Evolutionary conservation across 2,113 vertebrate genomes (phyloP).

Genomic region (Oreamnos americanus): DNA sequence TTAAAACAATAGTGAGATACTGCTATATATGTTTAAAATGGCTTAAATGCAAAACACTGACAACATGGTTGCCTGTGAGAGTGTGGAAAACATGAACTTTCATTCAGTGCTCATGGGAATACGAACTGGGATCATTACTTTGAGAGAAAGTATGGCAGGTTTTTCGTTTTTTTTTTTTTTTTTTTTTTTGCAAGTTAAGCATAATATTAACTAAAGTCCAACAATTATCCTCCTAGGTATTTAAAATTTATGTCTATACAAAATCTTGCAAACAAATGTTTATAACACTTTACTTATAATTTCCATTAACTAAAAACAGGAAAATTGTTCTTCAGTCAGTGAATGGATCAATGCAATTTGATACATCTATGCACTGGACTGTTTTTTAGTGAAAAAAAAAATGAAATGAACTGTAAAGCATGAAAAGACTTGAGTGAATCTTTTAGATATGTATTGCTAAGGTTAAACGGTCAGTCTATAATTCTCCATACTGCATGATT

Average conservation of each 20-base stretch:
- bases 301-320: not conserved
- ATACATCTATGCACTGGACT: not conserved
- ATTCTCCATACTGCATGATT: not conserved
- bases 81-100: not conserved
- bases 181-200: not conserved
- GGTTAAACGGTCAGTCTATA: not conserved
- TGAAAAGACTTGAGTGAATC: not conserved
- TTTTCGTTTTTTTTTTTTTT: no score
- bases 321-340: not conserved
- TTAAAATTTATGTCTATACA: not conserved
- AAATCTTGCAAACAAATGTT: not conserved
- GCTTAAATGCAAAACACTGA: not conserved
- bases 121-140: not conserved
- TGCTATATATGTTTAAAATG: not conserved
- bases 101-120: not conserved
- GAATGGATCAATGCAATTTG: not conserved
- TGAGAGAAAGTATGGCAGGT: not conserved
- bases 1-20: not conserved
- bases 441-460: not conserved
- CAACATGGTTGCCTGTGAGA: not conserved
- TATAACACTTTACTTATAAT: not conserved
- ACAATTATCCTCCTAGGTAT: not conserved
- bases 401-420: not conserved
- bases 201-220: not conserved
- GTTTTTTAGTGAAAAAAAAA: not conserved